Base-by-base conservation (phyloP, 2,888 invertebrate genomes). In the Drosophila meridionalis region DNA sequence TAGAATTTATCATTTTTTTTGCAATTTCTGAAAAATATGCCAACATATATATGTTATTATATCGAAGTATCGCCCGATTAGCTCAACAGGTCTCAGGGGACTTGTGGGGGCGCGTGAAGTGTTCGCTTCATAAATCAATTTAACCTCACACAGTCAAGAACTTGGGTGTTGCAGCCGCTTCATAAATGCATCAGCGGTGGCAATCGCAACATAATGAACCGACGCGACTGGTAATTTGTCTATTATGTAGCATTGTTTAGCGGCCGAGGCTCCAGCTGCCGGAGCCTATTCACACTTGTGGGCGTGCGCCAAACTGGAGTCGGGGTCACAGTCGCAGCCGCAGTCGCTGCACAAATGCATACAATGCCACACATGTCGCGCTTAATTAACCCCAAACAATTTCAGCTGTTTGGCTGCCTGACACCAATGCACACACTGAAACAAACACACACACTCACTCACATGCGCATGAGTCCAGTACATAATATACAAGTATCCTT, bases 331-430 rank as follows among this genome's bases (percentile, higher is more conserved):
- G 73, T 50, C 36, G 48, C 52, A 56, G 65, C 56, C 55, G 55
- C 65, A 70, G 66, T 73, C 62, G 73, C 63, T 53, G 57, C 71
- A 75, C 85, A 60, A 60, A 60, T 60, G 60, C 60, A 60, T 50
- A 60, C 60, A 60, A 60, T 60, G 60, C 60, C 82, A 76, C 89
- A 90, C 83, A 90, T 88, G 90, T 90, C 88, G 88, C 90, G 86
- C 89, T 88, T 90, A 88, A 89, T 88, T 90, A 88, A 90, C 88
- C 89, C 90, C 89, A 84, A 90, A 87, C 89, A 90, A 90, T 89
- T 81, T 80, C 76, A 76, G 82, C 76, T 73, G 68, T 72, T 71
- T 89, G 82, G 48, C 57, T 68, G 68, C 30, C 53, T 62, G 76
- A 63, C 60, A 61, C 65, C 56, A 48, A 68, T 71, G 64, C 43